These are phyloP conservation scores for Dicrurus megarhynchus DNA, from an alignment of 2,113 vertebrate species.

Conservation along the genomic window DNA sequence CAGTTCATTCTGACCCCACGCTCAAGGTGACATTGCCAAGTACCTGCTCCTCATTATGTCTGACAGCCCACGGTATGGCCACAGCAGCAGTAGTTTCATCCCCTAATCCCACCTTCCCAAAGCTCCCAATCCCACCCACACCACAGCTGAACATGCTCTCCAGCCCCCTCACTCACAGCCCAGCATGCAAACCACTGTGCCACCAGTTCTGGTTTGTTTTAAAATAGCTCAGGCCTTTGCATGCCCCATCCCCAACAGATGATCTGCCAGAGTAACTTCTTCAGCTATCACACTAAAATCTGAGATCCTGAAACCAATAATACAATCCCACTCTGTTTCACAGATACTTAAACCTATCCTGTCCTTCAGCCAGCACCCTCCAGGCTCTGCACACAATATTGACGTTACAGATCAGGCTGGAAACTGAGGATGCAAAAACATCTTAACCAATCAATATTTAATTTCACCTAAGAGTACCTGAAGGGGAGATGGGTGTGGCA, in stretches of 20 bases:
- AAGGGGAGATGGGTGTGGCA: neutral
- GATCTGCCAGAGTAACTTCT: neutral
- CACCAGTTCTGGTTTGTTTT: neutral
- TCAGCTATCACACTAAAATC: neutral
- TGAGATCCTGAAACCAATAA: neutral
- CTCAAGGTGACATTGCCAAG: neutral
- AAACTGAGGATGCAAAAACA: neutral
- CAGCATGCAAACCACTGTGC: neutral
- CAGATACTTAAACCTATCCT: neutral
- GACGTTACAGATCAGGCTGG: neutral
- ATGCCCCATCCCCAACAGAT: neutral
- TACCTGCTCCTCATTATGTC: fast-evolving
- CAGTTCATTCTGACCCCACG: neutral
- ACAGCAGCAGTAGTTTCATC: neutral
- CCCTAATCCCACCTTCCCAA: neutral
- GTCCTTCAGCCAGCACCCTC: neutral
- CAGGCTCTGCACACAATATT: neutral
- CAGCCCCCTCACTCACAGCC: neutral
- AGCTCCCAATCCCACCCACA: neutral
- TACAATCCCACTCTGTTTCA: neutral
- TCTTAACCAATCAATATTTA: neutral
- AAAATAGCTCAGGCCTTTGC: neutral
- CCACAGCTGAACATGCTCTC: fast-evolving
- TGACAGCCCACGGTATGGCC: neutral
- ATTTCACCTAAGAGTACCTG: neutral